A percentile compares a stretch with the other conserved stretches of the same genome.
Conservation (phyloP, 2,113 vertebrate species). For the Myxocyprinus asiaticus region DNA sequence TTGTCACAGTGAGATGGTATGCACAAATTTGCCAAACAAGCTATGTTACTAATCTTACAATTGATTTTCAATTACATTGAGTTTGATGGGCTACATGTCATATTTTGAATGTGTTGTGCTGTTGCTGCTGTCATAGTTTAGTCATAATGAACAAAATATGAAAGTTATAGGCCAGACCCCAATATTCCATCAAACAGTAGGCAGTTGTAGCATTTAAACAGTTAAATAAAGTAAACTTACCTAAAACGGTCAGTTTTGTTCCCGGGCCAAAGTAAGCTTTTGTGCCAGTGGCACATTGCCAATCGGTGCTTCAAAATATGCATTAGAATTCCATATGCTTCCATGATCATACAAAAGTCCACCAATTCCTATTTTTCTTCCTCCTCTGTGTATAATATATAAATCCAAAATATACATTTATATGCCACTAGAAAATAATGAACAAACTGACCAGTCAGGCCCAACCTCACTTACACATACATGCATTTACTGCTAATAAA, state of each 20-base stretch:
- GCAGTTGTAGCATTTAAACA: not conserved
- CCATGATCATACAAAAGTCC: not conserved
- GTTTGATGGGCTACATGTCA: not conserved
- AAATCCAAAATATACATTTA: no score
- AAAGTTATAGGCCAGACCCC: not conserved
- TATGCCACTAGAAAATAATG: not conserved
- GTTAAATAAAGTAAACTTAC: constrained; percentile 46
- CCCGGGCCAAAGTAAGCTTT: constrained; percentile 58
- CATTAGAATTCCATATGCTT: not conserved
- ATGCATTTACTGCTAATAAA: not conserved
- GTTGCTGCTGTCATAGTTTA: not conserved
- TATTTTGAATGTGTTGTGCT: not conserved
- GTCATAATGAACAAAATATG: not conserved
- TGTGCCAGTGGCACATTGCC: constrained; percentile 65
- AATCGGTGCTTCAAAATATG: constrained; percentile 56
- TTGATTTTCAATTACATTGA: not conserved
- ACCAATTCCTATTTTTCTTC: not conserved
- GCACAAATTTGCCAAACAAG: not conserved
- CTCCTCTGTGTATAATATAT: no score
- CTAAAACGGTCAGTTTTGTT: constrained; percentile 61
- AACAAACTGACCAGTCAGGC: not conserved
- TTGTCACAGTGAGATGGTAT: constrained; percentile 45
- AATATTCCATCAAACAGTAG: not conserved
- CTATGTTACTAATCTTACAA: no score
- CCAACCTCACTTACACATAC: not conserved